These are phyloP conservation scores for Siderastrea radians DNA, from an alignment of 92 coral and sea anemone species.

Conservation along the genomic window DNA sequence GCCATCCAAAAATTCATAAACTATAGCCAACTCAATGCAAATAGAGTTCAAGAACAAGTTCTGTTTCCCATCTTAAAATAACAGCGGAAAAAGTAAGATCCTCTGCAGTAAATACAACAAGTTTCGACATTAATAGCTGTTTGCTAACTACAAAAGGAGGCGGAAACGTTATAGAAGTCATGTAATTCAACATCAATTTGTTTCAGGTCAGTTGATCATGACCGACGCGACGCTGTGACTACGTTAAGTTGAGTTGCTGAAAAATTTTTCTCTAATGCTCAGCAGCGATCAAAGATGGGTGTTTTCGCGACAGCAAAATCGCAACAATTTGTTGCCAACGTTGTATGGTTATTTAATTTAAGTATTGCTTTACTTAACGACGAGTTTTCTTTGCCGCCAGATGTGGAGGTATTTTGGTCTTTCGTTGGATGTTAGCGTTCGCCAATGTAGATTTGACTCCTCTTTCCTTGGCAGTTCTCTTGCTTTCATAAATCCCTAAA, in stretches of 20 bases:
- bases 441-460: neutral
- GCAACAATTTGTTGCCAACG: neutral
- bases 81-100: neutral
- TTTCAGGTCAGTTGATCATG: neutral
- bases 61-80: neutral
- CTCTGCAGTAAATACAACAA: neutral
- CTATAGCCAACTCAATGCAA: neutral
- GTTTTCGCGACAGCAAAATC: neutral
- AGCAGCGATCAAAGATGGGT: neutral
- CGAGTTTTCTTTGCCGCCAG: slow-evolving; percentile 13
- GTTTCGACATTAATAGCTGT: neutral
- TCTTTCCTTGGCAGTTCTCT: neutral
- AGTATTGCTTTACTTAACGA: neutral
- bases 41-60: neutral
- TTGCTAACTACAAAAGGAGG: neutral
- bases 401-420: neutral
- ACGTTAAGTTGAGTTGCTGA: neutral
- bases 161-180: slow-evolving; percentile 15
- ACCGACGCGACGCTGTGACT: neutral
- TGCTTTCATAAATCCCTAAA: slow-evolving; percentile 17
- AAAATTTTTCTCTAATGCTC: neutral
- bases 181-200: neutral
- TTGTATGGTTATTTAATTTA: neutral
- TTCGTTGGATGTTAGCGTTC: neutral
- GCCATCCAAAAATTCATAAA: slow-evolving; percentile 41